Evolutionary conservation across 2,113 vertebrate species (phyloP).

Genomic region (Heterochromis multidens): DNA sequence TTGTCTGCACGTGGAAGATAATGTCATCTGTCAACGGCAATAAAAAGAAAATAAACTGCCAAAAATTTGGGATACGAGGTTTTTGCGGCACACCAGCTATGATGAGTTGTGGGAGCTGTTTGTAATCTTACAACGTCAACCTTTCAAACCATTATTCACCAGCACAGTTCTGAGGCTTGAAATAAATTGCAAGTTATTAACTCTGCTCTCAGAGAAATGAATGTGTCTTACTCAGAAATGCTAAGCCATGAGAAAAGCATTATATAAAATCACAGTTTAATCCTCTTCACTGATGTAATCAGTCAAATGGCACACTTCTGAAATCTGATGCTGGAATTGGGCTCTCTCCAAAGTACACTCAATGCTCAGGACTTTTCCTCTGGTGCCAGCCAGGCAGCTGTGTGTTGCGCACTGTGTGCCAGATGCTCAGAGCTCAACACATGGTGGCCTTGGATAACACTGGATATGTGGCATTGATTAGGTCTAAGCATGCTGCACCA

Average conservation of each 20-base stretch:
- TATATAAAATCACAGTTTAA: constrained; percentile 56
- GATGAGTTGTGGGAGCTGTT: constrained; percentile 25
- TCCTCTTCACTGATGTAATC: constrained; percentile 57
- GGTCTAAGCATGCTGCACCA: not conserved
- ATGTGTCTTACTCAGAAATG: constrained; percentile 45
- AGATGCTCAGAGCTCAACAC: constrained; percentile 46
- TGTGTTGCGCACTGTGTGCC: constrained; percentile 25
- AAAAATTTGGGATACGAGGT: not conserved
- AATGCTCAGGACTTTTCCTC: constrained; percentile 40
- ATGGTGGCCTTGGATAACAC: constrained; percentile 26
- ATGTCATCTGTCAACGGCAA: constrained; percentile 26
- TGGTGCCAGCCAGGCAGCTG: constrained; percentile 51
- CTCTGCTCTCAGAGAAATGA: constrained; percentile 45
- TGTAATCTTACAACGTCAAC: constrained; percentile 38
- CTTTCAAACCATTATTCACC: constrained; percentile 42
- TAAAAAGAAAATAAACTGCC: constrained; percentile 24
- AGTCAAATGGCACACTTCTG: constrained; percentile 47
- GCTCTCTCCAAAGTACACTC: constrained; percentile 46
- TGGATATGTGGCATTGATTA: constrained; percentile 37
- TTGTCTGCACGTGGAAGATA: constrained; percentile 11
- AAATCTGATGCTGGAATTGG: constrained; percentile 51
- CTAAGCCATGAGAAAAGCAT: constrained; percentile 43
- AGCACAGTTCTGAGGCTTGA: constrained; percentile 6
- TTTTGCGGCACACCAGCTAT: constrained; percentile 4
- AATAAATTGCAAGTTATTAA: constrained; percentile 49